These are phyloP conservation scores for Alligator mississippiensis DNA, from an alignment of 2,113 vertebrate genomes.

Conservation along the genomic window DNA sequence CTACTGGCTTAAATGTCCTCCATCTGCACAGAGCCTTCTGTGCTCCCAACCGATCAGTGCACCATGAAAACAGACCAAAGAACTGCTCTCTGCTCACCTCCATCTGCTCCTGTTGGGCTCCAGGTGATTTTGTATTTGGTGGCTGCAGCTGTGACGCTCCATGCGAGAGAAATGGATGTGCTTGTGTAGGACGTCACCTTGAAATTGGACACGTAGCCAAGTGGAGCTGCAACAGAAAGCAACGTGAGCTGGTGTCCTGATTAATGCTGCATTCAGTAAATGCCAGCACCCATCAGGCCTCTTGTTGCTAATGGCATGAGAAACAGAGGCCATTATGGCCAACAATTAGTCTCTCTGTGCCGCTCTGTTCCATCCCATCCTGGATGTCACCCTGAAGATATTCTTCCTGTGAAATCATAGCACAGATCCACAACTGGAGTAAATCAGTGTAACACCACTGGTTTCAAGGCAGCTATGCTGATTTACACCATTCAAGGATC, in stretches of 20 bases:
- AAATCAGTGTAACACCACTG: background rate
- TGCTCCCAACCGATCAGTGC: background rate
- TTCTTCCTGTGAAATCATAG: background rate
- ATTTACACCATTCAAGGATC: background rate
- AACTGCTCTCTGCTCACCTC: conserved; percentile 27
- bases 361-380: background rate
- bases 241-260: background rate
- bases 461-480: background rate
- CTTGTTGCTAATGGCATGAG: accelerated
- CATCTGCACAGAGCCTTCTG: no score
- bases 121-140: conserved; percentile 89
- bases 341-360: background rate
- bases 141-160: conserved; percentile 86
- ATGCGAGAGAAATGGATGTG: conserved; percentile 81
- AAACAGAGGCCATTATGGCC: background rate
- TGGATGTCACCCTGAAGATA: background rate
- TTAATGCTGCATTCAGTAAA: background rate
- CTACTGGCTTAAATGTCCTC: background rate
- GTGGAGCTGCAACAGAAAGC: conserved; percentile 79
- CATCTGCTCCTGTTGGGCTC: conserved; percentile 58
- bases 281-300: background rate
- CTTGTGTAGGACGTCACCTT: conserved; percentile 84
- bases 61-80: background rate
- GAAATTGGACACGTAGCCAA: conserved; percentile 89
- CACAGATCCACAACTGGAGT: background rate